Evolutionary conservation across 64 coral and sea anemone genomes (phyloP).

Genomic region (Acropora yongei): DNA sequence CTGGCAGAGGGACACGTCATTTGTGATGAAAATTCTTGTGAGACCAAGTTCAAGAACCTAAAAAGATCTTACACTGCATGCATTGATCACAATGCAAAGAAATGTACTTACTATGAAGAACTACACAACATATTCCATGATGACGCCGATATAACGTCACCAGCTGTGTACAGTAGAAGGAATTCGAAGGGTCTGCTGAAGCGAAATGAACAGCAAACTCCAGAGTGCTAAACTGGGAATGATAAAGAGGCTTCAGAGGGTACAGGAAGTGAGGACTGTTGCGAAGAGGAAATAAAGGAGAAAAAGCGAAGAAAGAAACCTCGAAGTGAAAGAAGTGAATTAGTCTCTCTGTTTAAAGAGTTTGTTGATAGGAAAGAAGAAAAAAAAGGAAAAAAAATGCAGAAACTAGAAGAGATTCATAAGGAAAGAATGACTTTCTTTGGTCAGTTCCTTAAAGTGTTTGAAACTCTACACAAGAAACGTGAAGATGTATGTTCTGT

Average conservation of each 20-base stretch:
- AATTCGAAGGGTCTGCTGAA: not conserved
- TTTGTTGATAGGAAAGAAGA: constrained; percentile 58
- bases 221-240: not conserved
- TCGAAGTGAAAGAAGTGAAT: constrained; percentile 62
- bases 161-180: constrained; percentile 13
- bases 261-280: no score
- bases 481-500: not conserved
- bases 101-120: constrained; percentile 1
- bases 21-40: not conserved
- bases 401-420: constrained; percentile 52
- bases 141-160: not conserved
- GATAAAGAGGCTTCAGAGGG: no score
- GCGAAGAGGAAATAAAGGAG: constrained; percentile 46
- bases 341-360: constrained; percentile 67
- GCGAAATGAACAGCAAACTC: constrained; percentile 11
- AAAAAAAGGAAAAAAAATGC: constrained; percentile 44
- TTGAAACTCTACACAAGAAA: constrained; percentile 70
- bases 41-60: constrained; percentile 67
- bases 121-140: not conserved
- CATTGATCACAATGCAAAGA: constrained; percentile 66
- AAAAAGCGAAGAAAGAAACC: constrained; percentile 61
- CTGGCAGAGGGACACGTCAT: constrained; percentile 25
- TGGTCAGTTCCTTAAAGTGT: constrained; percentile 57
- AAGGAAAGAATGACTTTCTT: constrained; percentile 56
- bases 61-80: constrained; percentile 69